Evolutionary conservation across 2,113 vertebrate genomes (phyloP), one percentile per base, ranked within the genome.

Genomic region (Ochotona princeps): DNA sequence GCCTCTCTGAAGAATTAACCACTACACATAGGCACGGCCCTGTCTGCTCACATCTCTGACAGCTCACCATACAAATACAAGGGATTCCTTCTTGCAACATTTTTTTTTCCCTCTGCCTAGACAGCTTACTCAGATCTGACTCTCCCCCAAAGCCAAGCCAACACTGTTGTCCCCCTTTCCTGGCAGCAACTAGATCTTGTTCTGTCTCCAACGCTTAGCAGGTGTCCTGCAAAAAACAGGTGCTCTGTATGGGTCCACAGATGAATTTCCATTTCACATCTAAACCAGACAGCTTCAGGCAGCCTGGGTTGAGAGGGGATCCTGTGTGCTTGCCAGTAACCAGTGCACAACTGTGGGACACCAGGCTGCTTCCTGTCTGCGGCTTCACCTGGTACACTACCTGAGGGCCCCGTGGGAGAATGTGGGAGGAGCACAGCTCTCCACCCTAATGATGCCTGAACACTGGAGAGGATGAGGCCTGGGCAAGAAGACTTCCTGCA

Each of bases 1-100:
- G 70, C n/a, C 30, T 91, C 78, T 92, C 72, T 17, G 66, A 74
- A 88, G 93, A 54, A 94, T 86, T 80, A 44, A n/a, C 28, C 30
- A 57, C 51, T 28, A 11, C 15, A 0, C 5, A 28, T 8, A 5
- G 1, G 54, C 0, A 0, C 7, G 38, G 86, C 20, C n/a, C 38
- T 32, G 15, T 69, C 26, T 44, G 9, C 78, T 72, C 17, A 14
- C 51, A 49, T 66, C 57, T 57, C 82, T 17, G 72, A 25, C 60
- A 10, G 28, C 5, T 38, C 23, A 9, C 0, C 57, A 83, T 28
- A 20, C 0, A 85, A 60, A 83, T 2, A 5, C 28, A 92, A 82
- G 57, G 9, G 63, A 49, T 63, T 32, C 73, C 81, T 49, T n/a
- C 54, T 87, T 63, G 69, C 74, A 47, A 30, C 12, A n/a, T n/a